A percentile compares a stretch with the other conserved stretches of the same genome.
Evolutionary conservation across 2,113 vertebrate genomes (phyloP).

Genomic region (Serilophus lunatus): DNA sequence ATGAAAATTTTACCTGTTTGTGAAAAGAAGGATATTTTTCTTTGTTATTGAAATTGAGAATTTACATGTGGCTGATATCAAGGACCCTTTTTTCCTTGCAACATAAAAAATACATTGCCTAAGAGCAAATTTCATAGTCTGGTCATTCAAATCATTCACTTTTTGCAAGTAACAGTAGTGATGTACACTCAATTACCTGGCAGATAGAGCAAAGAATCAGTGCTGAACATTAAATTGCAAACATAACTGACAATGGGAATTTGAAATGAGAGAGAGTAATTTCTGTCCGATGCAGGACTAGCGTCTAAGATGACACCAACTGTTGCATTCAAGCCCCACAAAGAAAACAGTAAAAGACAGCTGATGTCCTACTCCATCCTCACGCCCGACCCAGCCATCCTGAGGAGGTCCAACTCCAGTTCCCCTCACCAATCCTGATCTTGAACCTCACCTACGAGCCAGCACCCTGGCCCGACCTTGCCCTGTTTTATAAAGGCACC

Average conservation of each 20-base stretch:
- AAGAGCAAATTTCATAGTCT: neutral
- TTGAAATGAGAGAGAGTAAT: neutral
- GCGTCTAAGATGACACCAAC: neutral
- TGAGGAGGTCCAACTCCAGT: neutral
- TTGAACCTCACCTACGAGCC: neutral
- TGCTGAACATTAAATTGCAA: neutral
- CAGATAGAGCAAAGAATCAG: neutral
- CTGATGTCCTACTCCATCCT: too few species aligned
- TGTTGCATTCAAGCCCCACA: neutral
- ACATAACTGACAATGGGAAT: neutral
- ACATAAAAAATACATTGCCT: neutral
- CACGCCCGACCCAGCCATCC: neutral
- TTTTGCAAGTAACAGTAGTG: neutral
- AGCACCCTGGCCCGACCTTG: neutral
- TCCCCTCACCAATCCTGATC: neutral
- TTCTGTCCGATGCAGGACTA: neutral
- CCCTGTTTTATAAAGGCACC: neutral
- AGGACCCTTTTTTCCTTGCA: neutral
- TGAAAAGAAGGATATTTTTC: neutral
- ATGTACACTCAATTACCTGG: neutral
- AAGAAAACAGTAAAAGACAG: neutral
- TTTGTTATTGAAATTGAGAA: neutral
- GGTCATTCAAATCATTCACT: neutral
- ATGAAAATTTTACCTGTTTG: neutral
- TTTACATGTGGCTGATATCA: neutral